Percentiles rank a stretch among this genome's conserved stretches.
Evolutionary conservation across 2,113 vertebrate genomes (phyloP).

Genomic region (Ginglymostoma cirratum): DNA sequence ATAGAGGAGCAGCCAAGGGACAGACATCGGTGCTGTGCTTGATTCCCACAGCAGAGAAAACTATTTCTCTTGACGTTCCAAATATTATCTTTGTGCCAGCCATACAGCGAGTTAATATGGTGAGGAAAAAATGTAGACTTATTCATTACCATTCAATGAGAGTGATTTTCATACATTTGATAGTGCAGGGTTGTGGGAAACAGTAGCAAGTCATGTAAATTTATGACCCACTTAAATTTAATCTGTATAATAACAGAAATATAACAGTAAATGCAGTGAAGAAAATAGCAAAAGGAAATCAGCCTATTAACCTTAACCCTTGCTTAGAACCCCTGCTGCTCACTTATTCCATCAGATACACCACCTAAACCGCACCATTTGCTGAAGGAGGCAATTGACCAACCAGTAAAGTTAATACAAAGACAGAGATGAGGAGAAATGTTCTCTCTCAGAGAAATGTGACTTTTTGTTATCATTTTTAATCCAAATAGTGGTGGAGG

Average conservation of each 20-base stretch:
- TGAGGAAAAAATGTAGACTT: background rate
- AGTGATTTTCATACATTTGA: background rate
- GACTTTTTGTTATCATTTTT: background rate
- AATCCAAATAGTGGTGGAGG: background rate
- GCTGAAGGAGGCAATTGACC: background rate
- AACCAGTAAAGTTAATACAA: background rate
- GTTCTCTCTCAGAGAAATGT: background rate
- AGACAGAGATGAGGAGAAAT: too few species aligned
- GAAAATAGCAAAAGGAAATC: background rate
- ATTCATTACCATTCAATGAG: background rate
- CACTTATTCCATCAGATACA: background rate
- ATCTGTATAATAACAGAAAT: background rate
- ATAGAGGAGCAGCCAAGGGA: too few species aligned
- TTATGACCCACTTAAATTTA: background rate
- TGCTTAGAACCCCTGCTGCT: background rate
- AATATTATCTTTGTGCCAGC: background rate
- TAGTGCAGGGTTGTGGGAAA: background rate
- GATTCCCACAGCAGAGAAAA: background rate
- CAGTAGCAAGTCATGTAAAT: background rate
- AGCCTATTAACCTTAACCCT: background rate
- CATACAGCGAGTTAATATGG: background rate
- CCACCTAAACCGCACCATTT: background rate
- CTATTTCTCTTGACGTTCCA: background rate
- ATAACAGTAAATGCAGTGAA: background rate
- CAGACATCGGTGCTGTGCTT: background rate